Evolutionary conservation across 64 coral and sea anemone genomes (phyloP), one percentile per base, ranked within the genome.

Genomic region (Stichodactyla helianthus): DNA sequence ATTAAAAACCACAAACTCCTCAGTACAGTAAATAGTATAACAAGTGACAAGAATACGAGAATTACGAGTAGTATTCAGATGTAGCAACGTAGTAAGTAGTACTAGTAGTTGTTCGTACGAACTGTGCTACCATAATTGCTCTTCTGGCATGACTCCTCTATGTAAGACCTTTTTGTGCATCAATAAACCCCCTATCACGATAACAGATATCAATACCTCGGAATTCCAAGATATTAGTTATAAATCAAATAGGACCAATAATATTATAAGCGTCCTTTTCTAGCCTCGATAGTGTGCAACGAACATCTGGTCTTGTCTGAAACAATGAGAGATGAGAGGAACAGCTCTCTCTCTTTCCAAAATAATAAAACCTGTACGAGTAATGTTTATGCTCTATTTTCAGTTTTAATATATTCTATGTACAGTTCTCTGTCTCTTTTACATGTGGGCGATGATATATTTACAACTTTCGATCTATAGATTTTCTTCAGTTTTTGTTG

Each of bases 391-490:
- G 14, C 76, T 92, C 87, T 77, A 27, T 87, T 71, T 92, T 92
- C 85, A 87, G 83, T 92, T 92, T 91, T 92, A 92, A 92, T 92
- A 91, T 82, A 86, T 79, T 92, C 76, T 92, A 92, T 86, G 83
- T 86, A 87, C 85, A 92, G 26, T 87, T 87, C 82, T 67, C 54
- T 92, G 77, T 82, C 85, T 87, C 50, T 84, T 60, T 84, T 35
- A 59, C 83, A 60, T 84, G 35, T 84, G 55, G 22, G 61, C 83
- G 56, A 82, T 74, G 23, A 85, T 80, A 86, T 82, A 90, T 90
- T 87, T 83, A 92, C 77, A 87, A 85, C 82, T 60, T 84, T 84
- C 25, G 27, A 31, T 84, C 59, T 84, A 80, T 91, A 86, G 65
- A 91, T 71, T 91, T 89, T 82, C 68, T 62, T 86, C 71, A 71